Base-by-base conservation (phyloP, 2,888 invertebrate species). In the Eristalis pertinax region DNA sequence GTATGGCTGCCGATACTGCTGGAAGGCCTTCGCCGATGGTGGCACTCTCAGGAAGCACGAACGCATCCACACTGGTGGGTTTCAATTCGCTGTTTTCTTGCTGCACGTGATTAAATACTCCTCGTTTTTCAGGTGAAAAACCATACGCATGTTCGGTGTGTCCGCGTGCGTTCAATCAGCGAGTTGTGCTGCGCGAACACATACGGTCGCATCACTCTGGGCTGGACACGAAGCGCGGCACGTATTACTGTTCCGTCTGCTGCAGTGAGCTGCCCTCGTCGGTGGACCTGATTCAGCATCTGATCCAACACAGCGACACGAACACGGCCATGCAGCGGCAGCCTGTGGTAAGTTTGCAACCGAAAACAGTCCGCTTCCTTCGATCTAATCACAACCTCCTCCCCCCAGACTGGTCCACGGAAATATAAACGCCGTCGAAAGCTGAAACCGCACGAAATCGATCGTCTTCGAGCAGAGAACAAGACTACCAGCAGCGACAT, bases 21-120 rank as follows among this genome's bases (percentile, higher is more conserved):
- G 97, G 97, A 97, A 97, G 91, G 97, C 97, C 0, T 97, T 97
- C 91, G 97, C 97, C 0, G 97, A 97, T 92, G 97, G 97, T 56
- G 97, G 97, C 29, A 97, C 97, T 1, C 92, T 97, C 63, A 93
- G 97, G 41, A 97, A 97, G 91, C 97, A 97, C 91, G 97, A 97
- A 91, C 94, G 97, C 11, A 97, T 97, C 90, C 97, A 97, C 90
- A 97, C 97, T 0, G 97, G 95, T 94, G 88, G 41, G 69, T 29
- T 69, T 56, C 5, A 5, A 10, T 19, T n/a, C 11, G 22, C 26
- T 4, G 8, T 7, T 69, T 29, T 13, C 8, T 35, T 11, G 29
- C 1, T 41, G 29, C 26, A 7, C 43, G 5, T 15, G 8, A 50
- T 24, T 58, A 26, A 50, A n/a, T 11, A 11, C 3, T 19, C 63